Conservation (phyloP, 2,888 invertebrate species). For the Drosophila lutescens region DNA sequence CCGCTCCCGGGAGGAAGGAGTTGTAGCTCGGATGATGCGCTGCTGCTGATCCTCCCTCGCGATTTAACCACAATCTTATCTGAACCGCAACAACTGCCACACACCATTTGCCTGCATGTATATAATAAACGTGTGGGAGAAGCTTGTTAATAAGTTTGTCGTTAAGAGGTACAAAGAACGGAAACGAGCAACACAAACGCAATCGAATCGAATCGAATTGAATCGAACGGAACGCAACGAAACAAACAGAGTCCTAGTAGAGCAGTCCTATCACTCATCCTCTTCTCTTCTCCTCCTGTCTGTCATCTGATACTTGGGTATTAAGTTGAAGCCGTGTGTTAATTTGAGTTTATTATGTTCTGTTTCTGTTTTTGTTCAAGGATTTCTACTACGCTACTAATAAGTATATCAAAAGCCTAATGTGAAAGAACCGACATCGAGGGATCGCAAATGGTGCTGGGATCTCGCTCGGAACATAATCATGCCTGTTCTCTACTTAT, state of each 20-base stretch:
- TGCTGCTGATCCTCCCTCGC: constrained; percentile 48
- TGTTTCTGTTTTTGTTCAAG: constrained; percentile 40
- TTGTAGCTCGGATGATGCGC: constrained; percentile 40
- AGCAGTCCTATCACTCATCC: constrained; percentile 14
- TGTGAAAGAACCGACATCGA: constrained; percentile 25
- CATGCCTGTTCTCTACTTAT: constrained; percentile 34
- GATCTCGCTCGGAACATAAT: constrained; percentile 26
- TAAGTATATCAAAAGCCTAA: constrained; percentile 43
- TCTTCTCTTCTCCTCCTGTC: constrained; percentile 13
- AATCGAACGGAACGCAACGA: constrained; percentile 21
- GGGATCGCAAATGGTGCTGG: neutral
- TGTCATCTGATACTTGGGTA: constrained; percentile 15
- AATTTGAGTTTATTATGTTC: constrained; percentile 42
- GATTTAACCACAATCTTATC: constrained; percentile 45
- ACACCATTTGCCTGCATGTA: constrained; percentile 77
- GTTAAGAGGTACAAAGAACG: constrained; percentile 45
- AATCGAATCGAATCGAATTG: constrained; percentile 20
- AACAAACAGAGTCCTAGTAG: constrained; percentile 24
- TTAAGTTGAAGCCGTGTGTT: constrained; percentile 24
- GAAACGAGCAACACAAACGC: constrained; percentile 42
- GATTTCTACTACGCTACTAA: constrained; percentile 40
- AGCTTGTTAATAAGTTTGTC: constrained; percentile 69
- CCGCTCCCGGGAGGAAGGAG: constrained; percentile 52
- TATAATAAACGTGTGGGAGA: constrained; percentile 76
- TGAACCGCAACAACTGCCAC: constrained; percentile 73